Base-by-base conservation (phyloP, 2,888 invertebrate genomes). In the Archips xylosteana region DNA sequence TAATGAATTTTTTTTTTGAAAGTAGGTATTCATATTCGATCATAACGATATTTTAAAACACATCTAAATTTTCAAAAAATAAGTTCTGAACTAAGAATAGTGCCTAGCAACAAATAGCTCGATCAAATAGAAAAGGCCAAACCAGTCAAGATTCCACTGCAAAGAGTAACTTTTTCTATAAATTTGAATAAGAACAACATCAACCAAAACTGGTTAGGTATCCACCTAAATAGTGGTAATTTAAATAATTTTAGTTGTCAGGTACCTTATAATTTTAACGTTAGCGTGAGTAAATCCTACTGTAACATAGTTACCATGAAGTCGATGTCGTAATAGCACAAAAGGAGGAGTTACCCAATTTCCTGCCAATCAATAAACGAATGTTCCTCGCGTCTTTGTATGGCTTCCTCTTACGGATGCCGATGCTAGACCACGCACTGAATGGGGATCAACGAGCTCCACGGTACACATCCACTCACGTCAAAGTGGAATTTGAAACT, bases 331-430 rank as follows among this genome's bases (percentile, higher is more conserved):
- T 74, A 65, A 36, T 39, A 70, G 36, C 51, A 70, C 51, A 70
- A 70, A 74, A 42, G 60, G 64, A 70, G 39, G 45, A 74, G 42
- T 69, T 74, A 70, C 74, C 74, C 69, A 65, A 74, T 70, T 74
- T 74, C 74, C 74, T 59, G 74, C 60, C 69, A 59, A 74, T 74
- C 69, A 69, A 74, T 74, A 65, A 74, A 60, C 69, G 51, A 36
- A 64, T 64, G 64, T 51, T 74, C 64, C 42, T 63, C 60, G 61
- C 32, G 69, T 42, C 74, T 36, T 69, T 70, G 57, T 54, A 51
- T 59, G 74, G 74, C 69, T 60, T 74, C 74, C 51, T 23, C 51
- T 63, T n/a, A 23, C 62, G 23, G 6, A n/a, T 39, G 4, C 49
- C 57, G 57, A 57, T 57, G 57, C 60, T 60, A 13, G 54, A 60